These are phyloP conservation scores for Antechinus flavipes DNA, from an alignment of 2,113 vertebrate species.

Conservation along the genomic window DNA sequence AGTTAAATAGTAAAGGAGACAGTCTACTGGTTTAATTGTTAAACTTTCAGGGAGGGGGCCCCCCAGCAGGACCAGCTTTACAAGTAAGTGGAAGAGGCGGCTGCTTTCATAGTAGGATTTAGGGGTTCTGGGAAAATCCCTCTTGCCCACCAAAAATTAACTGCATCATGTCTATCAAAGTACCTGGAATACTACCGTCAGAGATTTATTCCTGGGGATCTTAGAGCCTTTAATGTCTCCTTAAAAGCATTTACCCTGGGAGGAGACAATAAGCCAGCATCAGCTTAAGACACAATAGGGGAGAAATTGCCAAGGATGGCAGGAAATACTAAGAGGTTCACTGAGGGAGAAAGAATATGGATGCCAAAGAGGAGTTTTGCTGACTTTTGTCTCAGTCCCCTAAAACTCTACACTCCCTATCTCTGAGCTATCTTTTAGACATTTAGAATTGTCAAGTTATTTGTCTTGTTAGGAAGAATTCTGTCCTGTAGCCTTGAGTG, in stretches of 20 bases:
- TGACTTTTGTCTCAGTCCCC: background rate
- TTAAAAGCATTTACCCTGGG: background rate
- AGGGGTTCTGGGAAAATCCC: background rate
- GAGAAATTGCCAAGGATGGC: background rate
- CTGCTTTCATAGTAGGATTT: no score
- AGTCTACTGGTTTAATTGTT: constrained; percentile 13
- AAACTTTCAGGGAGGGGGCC: background rate
- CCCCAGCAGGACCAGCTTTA: background rate
- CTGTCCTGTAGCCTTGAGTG: background rate
- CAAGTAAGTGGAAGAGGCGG: background rate
- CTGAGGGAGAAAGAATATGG: background rate
- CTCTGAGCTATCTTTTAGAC: background rate
- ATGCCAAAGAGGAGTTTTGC: background rate
- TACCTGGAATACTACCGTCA: background rate
- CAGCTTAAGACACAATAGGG: background rate
- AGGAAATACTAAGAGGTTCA: background rate
- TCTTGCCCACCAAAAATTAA: background rate
- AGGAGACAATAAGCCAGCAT: background rate
- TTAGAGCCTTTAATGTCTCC: background rate
- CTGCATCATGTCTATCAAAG: background rate
- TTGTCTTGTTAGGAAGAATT: background rate
- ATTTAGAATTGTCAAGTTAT: background rate
- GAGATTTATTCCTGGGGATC: background rate
- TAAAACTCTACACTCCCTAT: background rate
- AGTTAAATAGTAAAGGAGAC: constrained; percentile 5